Conservation (phyloP, 2,888 invertebrate genomes). For the Elysia crispata region DNA sequence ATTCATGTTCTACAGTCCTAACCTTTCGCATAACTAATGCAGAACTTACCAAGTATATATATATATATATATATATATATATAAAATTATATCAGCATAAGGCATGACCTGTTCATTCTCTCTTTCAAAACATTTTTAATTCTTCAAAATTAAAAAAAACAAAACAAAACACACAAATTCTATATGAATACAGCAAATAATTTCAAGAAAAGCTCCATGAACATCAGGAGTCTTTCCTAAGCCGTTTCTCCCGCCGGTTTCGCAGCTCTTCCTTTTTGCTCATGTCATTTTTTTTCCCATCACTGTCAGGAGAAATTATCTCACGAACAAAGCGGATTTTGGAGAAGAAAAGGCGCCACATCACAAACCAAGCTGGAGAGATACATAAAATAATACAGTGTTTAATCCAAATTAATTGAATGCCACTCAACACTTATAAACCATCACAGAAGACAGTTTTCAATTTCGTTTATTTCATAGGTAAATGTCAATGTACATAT, state of each 20-base stretch:
- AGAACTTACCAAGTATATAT: too few relatives aligned
- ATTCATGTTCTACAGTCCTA: too few relatives aligned
- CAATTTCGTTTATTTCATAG: too few relatives aligned
- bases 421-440: not conserved
- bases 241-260: constrained; percentile 33
- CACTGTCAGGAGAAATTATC: constrained; percentile 43
- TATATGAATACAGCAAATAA: too few relatives aligned
- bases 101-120: too few relatives aligned
- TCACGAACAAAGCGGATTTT: constrained; percentile 47
- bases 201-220: not conserved
- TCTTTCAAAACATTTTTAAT: too few relatives aligned
- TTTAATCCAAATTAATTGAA: not conserved
- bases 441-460: too few relatives aligned
- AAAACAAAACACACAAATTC: too few relatives aligned
- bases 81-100: not conserved
- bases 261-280: constrained; percentile 39
- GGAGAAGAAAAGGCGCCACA: constrained; percentile 49
- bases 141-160: too few relatives aligned
- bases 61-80: constrained; percentile 19
- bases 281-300: constrained; percentile 39
- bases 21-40: too few relatives aligned
- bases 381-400: not conserved
- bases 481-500: too few relatives aligned
- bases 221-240: constrained; percentile 43
- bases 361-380: constrained; percentile 45